Evolutionary conservation across 1,140 invertebrate species (phyloP).

Genomic region (Euwallacea fornicatus): DNA sequence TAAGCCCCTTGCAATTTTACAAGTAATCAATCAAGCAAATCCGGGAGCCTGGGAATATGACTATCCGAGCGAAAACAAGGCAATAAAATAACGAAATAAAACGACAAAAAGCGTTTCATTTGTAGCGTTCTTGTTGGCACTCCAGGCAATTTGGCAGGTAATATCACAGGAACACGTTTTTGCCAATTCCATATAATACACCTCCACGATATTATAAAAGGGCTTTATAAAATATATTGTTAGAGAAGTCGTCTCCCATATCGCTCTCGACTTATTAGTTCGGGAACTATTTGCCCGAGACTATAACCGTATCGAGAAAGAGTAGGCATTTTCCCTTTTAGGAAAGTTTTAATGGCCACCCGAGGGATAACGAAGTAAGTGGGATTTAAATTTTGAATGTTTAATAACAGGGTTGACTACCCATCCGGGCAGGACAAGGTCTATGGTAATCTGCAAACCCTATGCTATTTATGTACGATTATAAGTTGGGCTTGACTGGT

Average conservation of each 20-base stretch:
- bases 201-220: neutral
- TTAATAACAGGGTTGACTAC: conserved; percentile 27
- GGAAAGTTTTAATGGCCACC: conserved; percentile 10
- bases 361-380: conserved; percentile 24
- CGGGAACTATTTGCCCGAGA: no score
- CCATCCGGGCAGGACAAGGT: conserved; percentile 1
- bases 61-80: conserved; percentile 12
- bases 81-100: conserved; percentile 13
- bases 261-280: no score
- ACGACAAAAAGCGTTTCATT: conserved; percentile 15
- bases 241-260: no score
- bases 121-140: conserved; percentile 7
- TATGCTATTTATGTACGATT: conserved; percentile 20
- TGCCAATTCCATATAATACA: conserved; percentile 2
- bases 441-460: conserved; percentile 3
- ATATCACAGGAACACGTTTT: conserved; percentile 1
- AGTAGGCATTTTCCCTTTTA: neutral
- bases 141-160: conserved; percentile 9
- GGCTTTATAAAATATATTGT: neutral
- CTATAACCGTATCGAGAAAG: no score
- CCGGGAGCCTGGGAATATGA: neutral
- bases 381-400: conserved; percentile 31
- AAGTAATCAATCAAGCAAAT: neutral
- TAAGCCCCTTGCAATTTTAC: neutral
- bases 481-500: neutral